phyloP scores from a whole-genome alignment of 2,888 invertebrate species.

The Agrochola litura region DNA sequence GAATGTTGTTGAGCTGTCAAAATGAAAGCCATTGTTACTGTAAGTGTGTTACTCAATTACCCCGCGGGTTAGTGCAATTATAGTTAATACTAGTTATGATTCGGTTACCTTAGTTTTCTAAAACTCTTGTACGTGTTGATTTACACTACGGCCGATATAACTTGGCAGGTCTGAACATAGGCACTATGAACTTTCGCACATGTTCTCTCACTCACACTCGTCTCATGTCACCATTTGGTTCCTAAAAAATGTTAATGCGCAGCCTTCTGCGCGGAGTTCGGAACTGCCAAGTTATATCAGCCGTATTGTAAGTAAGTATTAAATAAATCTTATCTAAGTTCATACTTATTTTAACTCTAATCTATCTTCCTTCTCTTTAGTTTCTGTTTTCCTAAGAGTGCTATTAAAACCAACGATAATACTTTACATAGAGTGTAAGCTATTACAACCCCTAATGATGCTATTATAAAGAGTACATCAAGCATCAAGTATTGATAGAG shows the following conservation, averaged over 20 bases:
- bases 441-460: neutral
- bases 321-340: neutral
- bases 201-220: too few relatives aligned
- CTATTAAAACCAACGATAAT: constrained; percentile 1
- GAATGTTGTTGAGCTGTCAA: too few relatives aligned
- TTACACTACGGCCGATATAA: too few relatives aligned
- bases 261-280: too few relatives aligned
- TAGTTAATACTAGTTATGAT: neutral
- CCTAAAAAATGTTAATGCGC: too few relatives aligned
- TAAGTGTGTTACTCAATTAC: too few relatives aligned
- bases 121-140: neutral
- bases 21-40: too few relatives aligned
- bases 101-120: neutral
- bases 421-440: constrained; percentile 24
- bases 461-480: constrained; percentile 45
- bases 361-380: constrained; percentile 25
- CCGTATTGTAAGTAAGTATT: neutral
- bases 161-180: too few relatives aligned
- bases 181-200: too few relatives aligned
- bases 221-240: too few relatives aligned
- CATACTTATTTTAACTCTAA: neutral
- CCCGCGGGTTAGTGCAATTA: neutral
- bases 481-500: constrained; percentile 61
- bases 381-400: constrained; percentile 11
- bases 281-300: too few relatives aligned